phyloP scores from a whole-genome alignment of 1,140 invertebrate species.

The Drosophila athabasca region DNA sequence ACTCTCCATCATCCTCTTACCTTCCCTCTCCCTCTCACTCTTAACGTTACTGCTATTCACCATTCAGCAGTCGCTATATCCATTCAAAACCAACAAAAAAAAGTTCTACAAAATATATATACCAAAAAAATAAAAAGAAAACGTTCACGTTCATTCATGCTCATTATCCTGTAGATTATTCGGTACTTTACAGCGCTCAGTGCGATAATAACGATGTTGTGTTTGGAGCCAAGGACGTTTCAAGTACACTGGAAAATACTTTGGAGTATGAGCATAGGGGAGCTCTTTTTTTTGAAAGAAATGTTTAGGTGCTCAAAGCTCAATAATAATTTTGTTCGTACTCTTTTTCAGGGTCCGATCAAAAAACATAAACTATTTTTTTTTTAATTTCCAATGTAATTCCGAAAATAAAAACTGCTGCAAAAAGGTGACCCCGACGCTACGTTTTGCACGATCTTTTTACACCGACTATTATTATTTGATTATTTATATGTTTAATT shows the following conservation, averaged over 20 bases:
- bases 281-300: too few relatives aligned
- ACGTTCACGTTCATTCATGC: constrained; percentile 70
- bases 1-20: neutral
- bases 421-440: too few relatives aligned
- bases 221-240: constrained; percentile 54
- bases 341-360: too few relatives aligned
- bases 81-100: constrained; percentile 43
- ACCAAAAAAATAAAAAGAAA: constrained; percentile 27
- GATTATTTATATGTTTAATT: neutral
- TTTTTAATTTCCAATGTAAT: too few relatives aligned
- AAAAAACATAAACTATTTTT: too few relatives aligned
- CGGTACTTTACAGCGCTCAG: constrained; percentile 75
- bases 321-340: too few relatives aligned
- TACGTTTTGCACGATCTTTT: too few relatives aligned
- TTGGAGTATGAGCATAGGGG: too few relatives aligned
- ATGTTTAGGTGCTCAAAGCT: too few relatives aligned
- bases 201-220: constrained; percentile 76
- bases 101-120: constrained; percentile 24
- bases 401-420: too few relatives aligned
- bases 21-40: neutral
- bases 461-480: neutral
- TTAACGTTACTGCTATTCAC: neutral
- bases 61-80: constrained; percentile 16
- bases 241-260: constrained; percentile 8
- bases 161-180: constrained; percentile 80